Conservation (phyloP, 2,113 vertebrate species). For the Orientallactaga bullata region DNA sequence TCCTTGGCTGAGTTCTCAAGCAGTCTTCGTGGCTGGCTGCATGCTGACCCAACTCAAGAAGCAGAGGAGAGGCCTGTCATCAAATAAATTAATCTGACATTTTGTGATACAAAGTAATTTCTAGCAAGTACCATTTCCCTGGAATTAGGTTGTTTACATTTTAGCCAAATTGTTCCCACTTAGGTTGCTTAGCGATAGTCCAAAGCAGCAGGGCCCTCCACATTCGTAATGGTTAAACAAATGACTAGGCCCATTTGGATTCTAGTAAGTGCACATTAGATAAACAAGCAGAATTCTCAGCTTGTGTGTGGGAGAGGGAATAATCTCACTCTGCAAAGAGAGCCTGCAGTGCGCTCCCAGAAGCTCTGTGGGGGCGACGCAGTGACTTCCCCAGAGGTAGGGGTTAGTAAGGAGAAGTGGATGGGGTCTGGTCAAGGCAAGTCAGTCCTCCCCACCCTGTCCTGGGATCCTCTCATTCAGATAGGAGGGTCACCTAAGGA, state of each 20-base stretch:
- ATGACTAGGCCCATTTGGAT: not conserved
- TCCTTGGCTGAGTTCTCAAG: not conserved
- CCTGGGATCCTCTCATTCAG: not conserved
- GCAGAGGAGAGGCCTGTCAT: not conserved
- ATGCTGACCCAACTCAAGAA: not conserved
- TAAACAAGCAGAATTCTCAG: not conserved
- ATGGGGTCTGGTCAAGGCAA: fast-evolving
- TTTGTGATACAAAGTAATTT: slow-evolving; percentile 21
- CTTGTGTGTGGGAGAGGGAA: fast-evolving
- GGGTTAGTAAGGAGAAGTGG: not conserved
- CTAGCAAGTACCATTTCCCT: slow-evolving; percentile 30
- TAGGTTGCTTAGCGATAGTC: not conserved
- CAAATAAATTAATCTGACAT: slow-evolving; percentile 27
- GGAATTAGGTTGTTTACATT: not conserved
- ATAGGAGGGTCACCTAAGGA: not conserved
- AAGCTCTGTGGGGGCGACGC: too few relatives aligned
- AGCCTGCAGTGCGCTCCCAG: not conserved
- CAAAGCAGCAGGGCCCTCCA: not conserved
- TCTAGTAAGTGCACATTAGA: not conserved
- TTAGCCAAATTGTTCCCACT: slow-evolving; percentile 31
- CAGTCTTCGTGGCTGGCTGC: not conserved
- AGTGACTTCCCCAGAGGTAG: fast-evolving
- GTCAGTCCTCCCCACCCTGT: not conserved
- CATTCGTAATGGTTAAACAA: not conserved
- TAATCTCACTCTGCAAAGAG: fast-evolving